Evolutionary conservation across 2,113 vertebrate genomes (phyloP), one percentile per base, ranked within the genome.

Genomic region (Crotophaga sulcirostris): DNA sequence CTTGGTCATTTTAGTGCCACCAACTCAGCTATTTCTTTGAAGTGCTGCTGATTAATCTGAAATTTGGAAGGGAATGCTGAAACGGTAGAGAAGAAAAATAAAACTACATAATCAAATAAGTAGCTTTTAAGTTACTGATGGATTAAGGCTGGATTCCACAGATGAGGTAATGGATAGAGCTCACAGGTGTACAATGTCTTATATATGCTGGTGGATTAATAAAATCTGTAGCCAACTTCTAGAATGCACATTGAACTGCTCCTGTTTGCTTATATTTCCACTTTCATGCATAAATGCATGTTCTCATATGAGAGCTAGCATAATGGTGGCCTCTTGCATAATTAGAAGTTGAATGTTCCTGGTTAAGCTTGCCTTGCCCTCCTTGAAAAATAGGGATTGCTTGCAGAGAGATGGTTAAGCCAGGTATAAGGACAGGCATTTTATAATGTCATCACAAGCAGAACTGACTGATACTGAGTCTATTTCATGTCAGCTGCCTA

Each of bases 1-100:
- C 76, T 26, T 92, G 93, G 88, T 95, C 67, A 80, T 88, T 97
- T 92, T 89, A 96, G 87, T 96, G 78, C 90, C 70, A 96, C 70
- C 91, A 75, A 49, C 60, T 93, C 88, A 84, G 69, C 87, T 91
- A 64, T 90, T 94, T 84, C 94, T 96, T 97, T 95, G 72, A 93
- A 94, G 69, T 69, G 44, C 72, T 93, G 16, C 80, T 79, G 80
- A 63, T 96, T 93, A 92, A 49, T 84, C 28, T 96, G 87, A 87
- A 94, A 78, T 89, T 83, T 90, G 74, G 91, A 77, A 93, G 62
- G 76, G 44, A 84, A 77, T 33, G 23, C 66, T 75, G 66, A 69
- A 69, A 84, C 31, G 7, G 4, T 75, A 58, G 51, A 55, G 52
- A 90, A 76, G 77, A 91, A 91, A 83, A 74, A 42, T 80, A 73